Conservation (phyloP, 2,797 vertebrate genomes). For the Hybognathus amarus region DNA sequence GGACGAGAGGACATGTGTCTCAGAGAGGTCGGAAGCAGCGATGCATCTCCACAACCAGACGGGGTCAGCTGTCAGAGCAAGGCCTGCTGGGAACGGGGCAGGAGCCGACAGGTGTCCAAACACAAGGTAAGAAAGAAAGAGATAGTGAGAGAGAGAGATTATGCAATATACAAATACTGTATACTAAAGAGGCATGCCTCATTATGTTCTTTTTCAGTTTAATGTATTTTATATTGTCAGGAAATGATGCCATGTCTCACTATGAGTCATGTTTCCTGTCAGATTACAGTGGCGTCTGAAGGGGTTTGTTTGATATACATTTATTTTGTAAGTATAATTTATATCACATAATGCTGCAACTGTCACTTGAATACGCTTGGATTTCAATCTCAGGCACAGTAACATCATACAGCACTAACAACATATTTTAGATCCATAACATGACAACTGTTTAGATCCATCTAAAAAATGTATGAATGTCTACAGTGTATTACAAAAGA, state of each 20-base stretch:
- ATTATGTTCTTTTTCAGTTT: not conserved
- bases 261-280: conserved; percentile 13
- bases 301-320: conserved; percentile 27
- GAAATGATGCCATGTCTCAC: conserved; percentile 2
- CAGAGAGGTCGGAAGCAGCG: conserved; percentile 69
- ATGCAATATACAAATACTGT: not conserved
- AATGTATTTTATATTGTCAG: not conserved
- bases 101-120: conserved; percentile 47
- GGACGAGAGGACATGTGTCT: conserved; percentile 75
- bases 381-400: not conserved
- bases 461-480: not conserved
- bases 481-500: not conserved
- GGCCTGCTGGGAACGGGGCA: conserved; percentile 66
- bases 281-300: conserved; percentile 1
- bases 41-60: conserved; percentile 65
- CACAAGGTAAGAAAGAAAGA: conserved; percentile 56
- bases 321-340: conserved; percentile 29
- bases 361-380: not conserved
- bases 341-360: conserved; percentile 6
- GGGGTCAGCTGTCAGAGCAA: conserved; percentile 74
- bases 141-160: conserved; percentile 34
- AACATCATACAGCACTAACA: not conserved
- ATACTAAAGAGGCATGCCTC: not conserved
- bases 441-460: not conserved
- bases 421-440: too few relatives aligned